phyloP scores from a whole-genome alignment of 2,113 vertebrate species.

The Pedetes capensis region DNA sequence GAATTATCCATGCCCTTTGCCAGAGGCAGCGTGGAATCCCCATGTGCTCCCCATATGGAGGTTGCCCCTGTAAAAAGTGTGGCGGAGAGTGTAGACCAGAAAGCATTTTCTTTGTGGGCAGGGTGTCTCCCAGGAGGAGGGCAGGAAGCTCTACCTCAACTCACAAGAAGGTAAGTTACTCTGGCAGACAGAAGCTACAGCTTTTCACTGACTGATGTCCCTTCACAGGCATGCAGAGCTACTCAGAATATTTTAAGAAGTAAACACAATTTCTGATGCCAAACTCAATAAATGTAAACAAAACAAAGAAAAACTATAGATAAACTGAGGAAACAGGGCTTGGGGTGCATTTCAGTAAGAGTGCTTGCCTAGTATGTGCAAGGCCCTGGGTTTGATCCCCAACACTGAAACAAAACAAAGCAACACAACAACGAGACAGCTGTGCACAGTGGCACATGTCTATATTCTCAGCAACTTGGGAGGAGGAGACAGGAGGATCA shows the following conservation, averaged over 20 bases:
- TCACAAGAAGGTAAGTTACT: background rate
- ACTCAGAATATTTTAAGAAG: background rate
- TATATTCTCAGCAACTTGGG: too few species aligned
- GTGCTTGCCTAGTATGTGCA: too few species aligned
- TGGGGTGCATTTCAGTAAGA: background rate
- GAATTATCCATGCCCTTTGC: background rate
- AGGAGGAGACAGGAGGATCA: too few species aligned
- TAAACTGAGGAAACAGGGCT: background rate
- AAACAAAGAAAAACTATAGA: background rate
- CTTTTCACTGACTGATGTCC: background rate
- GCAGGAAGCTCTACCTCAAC: background rate
- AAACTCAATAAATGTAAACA: background rate
- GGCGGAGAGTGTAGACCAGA: background rate
- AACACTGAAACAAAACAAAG: background rate
- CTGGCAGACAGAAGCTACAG: background rate
- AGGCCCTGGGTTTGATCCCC: background rate
- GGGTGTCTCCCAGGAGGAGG: background rate
- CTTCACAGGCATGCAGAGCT: background rate
- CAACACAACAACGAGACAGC: background rate
- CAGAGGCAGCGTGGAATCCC: background rate
- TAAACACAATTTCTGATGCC: background rate
- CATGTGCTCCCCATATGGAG: constrained; percentile 8
- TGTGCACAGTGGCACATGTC: too few species aligned
- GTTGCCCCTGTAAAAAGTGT: background rate
- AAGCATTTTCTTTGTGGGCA: background rate